Evolutionary conservation across 1,140 invertebrate genomes (phyloP).

Genomic region (Muscidifurax raptorellus): DNA sequence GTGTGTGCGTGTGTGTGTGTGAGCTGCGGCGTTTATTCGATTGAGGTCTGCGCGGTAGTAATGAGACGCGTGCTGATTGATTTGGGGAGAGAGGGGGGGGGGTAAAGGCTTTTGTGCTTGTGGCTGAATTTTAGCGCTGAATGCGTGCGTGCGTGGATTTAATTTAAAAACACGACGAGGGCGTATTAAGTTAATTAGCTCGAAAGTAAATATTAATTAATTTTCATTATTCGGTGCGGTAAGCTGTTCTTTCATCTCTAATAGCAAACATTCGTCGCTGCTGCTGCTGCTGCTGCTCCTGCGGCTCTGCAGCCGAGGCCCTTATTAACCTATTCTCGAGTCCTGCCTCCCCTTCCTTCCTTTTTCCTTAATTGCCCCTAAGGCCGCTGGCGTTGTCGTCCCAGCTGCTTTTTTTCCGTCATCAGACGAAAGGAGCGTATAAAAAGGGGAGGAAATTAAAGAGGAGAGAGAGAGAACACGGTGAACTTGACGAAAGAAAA

Average conservation of each 20-base stretch:
- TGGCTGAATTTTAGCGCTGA: background rate
- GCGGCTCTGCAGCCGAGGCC: no score
- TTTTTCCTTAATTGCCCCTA: conserved; percentile 34
- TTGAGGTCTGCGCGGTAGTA: conserved; percentile 28
- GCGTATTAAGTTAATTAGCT: background rate
- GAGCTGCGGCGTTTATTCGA: conserved; percentile 2
- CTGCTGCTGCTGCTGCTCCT: background rate
- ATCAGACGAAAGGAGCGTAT: background rate
- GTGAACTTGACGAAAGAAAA: conserved; percentile 37
- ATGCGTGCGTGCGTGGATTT: no score
- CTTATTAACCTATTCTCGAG: conserved; percentile 17
- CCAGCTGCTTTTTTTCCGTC: conserved; percentile 8
- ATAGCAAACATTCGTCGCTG: background rate
- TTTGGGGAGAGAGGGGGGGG: background rate
- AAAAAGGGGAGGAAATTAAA: conserved; percentile 5
- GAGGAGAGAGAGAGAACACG: background rate
- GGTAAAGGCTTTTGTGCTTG: background rate
- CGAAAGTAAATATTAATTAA: conserved; percentile 19
- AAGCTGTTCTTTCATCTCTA: background rate
- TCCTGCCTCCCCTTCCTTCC: conserved; percentile 9
- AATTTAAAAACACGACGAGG: no score
- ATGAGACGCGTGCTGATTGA: conserved; percentile 8
- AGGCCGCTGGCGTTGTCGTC: background rate
- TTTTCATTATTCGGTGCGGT: conserved; percentile 24
- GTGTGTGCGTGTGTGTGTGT: background rate